Evolutionary conservation across 2,113 vertebrate species (phyloP), one percentile per base, ranked within the genome.

Genomic region (Ailuropoda melanoleuca): DNA sequence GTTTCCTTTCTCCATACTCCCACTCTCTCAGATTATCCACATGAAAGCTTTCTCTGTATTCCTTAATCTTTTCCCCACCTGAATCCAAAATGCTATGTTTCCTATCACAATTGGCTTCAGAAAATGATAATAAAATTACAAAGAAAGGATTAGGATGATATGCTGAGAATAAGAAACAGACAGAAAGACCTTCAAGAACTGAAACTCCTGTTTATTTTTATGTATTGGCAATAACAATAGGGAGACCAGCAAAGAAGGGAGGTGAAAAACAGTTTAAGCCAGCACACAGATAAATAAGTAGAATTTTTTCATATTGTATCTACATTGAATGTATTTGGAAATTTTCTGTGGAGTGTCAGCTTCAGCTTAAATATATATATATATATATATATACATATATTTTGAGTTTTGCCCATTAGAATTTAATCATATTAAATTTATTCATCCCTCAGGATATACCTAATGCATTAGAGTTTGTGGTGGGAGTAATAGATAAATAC

Each of bases 11-110:
- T 10, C 18, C 10, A 9, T 90, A 8, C 4, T 81, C n/a, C n/a
- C 37, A 50, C 13, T 91, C 23, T 90, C 34, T 95, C 53, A 88
- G 75, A 93, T 97, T 93, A 98, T 82, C 24, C 82, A 96, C 64
- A 93, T 93, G 74, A 97, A 97, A 97, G 81, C 77, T 91, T 97
- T 95, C 34, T 92, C 78, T 84, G 10, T 48, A 43, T 90, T 75
- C 17, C n/a, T 74, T 97, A 93, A 93, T 97, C 83, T 96, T 84
- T 98, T 95, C 53, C 23, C 19, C 78, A 95, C 92, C 64, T 97
- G 95, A 98, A 98, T 82, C 39, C 1, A 98, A 98, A 98, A 90
- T 68, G 24, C 13, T 91, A 9, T 94, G 18, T 97, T 93, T 96
- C 13, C 58, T 97, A 94, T 97, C 96, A 95, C 24, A 97, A 81